Conservation (phyloP, 1,140 invertebrate genomes). For the Ptiloglossa arizonensis region DNA sequence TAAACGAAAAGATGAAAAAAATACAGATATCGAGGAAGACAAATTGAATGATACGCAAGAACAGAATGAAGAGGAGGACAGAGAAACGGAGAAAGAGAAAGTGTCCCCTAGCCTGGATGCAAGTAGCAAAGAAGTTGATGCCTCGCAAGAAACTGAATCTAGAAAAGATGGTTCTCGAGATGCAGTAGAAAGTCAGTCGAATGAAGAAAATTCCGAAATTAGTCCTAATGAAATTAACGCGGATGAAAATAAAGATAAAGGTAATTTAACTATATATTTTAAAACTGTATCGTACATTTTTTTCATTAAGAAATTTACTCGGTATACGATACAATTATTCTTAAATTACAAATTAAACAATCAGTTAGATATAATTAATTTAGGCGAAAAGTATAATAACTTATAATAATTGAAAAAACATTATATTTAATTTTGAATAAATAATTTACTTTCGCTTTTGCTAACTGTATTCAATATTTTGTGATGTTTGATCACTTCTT, state of each 20-base stretch:
- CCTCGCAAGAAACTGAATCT: slow-evolving; percentile 72
- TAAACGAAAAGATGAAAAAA: slow-evolving; percentile 69
- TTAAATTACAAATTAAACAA: too few relatives aligned
- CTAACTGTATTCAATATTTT: too few relatives aligned
- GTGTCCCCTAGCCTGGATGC: slow-evolving; percentile 70
- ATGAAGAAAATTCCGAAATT: slow-evolving; percentile 59
- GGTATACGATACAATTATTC: too few relatives aligned
- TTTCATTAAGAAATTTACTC: too few relatives aligned
- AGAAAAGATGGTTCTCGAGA: slow-evolving; percentile 75
- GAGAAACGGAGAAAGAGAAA: slow-evolving; percentile 70
- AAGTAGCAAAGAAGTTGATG: slow-evolving; percentile 74
- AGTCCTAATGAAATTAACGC: slow-evolving; percentile 74
- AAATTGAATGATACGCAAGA: slow-evolving; percentile 67
- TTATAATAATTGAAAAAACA: too few relatives aligned
- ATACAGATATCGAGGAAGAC: slow-evolving; percentile 43
- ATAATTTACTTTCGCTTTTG: too few relatives aligned
- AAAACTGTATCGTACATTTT: too few relatives aligned
- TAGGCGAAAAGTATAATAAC: too few relatives aligned
- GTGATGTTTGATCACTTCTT: too few relatives aligned
- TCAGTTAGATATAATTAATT: too few relatives aligned
- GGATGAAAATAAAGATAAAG: slow-evolving; percentile 78
- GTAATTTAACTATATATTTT: neutral
- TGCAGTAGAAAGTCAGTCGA: slow-evolving; percentile 65
- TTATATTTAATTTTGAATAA: too few relatives aligned
- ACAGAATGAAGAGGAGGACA: slow-evolving; percentile 75